Base-by-base conservation (phyloP, 2,113 vertebrate genomes). In the Takifugu bimaculatus region DNA sequence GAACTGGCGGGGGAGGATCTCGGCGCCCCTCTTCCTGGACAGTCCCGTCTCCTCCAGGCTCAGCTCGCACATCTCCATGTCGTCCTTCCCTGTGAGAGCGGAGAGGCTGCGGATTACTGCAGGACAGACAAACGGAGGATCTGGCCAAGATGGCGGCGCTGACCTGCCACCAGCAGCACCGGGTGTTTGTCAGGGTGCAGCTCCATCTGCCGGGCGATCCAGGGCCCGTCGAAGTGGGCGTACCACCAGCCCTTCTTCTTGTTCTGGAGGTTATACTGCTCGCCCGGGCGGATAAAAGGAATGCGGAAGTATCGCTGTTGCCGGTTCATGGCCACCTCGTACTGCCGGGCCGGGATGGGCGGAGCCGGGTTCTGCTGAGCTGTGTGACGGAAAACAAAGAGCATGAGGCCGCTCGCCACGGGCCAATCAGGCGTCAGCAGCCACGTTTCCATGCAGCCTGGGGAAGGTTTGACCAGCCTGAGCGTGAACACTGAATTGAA, bases 211-310 rank as follows among this genome's bases (percentile, higher is more conserved):
- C 97, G 82, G 68, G 97, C 97, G 65, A 99, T 98, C 96, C 96
- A 99, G 0, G 93, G 90, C 43, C 97, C 97, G 62, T 99, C 97
- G 1, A 99, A 99, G 78, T 99, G 97, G 0, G 97, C 96, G 0
- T 97, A 99, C 97, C 97, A 99, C 97, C 97, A 99, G 12, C 96
- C 97, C 74, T 99, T 99, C 83, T 98, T 99, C 88, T 95, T 97
- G 79, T 70, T 91, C 86, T 94, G 92, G 0, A 93, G 94, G 27
- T 98, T 98, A 90, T 94, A 98, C 65, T 96, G 93, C 72, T 99
- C 97, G 0, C 92, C 92, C 0, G 97, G 97, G 1, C 97, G 94
- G 81, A 99, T 92, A 88, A 99, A 99, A 0, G 96, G 96, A 71
- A 99, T 99, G 26, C 96, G 93, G 87, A 99, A 99, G 82, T 94